These are phyloP conservation scores for Schlechtendalia chinensis DNA, from an alignment of 1,140 invertebrate genomes.

Conservation along the genomic window DNA sequence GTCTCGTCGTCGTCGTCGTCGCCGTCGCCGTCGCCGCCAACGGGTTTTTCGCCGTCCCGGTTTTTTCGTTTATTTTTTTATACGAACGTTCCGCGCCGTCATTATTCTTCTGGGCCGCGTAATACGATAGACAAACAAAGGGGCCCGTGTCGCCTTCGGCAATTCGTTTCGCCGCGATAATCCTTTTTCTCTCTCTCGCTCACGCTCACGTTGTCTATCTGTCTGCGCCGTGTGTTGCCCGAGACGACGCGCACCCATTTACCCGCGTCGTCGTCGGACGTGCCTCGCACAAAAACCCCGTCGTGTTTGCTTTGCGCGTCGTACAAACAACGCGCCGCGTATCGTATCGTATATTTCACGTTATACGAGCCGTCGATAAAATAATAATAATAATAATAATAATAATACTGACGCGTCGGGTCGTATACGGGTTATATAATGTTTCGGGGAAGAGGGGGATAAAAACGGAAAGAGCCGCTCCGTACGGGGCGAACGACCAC, in stretches of 20 bases:
- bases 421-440: neutral
- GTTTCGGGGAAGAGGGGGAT: too few relatives aligned
- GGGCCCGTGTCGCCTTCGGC: neutral
- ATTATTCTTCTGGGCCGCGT: neutral
- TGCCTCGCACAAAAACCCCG: neutral
- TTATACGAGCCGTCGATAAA: neutral
- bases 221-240: too few relatives aligned
- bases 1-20: too few relatives aligned
- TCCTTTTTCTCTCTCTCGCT: constrained; percentile 6
- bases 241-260: neutral
- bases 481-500: too few relatives aligned
- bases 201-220: too few relatives aligned
- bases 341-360: neutral
- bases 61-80: neutral
- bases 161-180: constrained; percentile 30
- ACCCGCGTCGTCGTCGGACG: neutral
- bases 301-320: neutral
- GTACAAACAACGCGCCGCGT: neutral
- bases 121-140: constrained; percentile 31
- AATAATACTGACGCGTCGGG: neutral
- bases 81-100: constrained; percentile 5
- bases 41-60: too few relatives aligned
- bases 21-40: too few relatives aligned
- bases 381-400: neutral
- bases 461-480: too few relatives aligned